Base-by-base conservation (phyloP, 1,140 invertebrate genomes). In the Drosophila equinoxialis region DNA sequence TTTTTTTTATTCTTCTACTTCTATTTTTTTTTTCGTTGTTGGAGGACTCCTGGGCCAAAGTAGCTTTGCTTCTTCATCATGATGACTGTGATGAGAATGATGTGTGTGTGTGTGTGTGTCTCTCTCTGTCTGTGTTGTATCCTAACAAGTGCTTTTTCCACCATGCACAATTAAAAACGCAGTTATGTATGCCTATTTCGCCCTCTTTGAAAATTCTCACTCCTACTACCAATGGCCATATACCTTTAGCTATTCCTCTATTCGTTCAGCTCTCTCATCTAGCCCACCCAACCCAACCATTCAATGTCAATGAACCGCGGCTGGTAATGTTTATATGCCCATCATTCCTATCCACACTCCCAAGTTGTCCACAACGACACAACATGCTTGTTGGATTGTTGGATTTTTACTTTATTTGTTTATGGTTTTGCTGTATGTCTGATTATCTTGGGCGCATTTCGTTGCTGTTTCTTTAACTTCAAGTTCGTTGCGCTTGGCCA, bases 371-470 rank as follows among this genome's bases (percentile, higher is more conserved):
- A 77, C 74, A 61, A 69, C 71, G 35, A 71, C 63, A 62, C 66
- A 64, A 33, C 51, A 68, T 80, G 35, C 82, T 79, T 74, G 75
- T 62, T 51, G 45, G 45, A 51, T 51, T 51, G 45, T 75, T 85
- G 82, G 85, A 82, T 86, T 87, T 80, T 83, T 77, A 89, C 76
- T 87, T 84, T 87, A 87, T 87, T 87, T 87, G 83, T 87, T 87
- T 87, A 87, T 83, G 83, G 83, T 80, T 87, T 87, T 72, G 63
- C 77, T 67, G 57, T 51, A 51, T 68, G 83, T 70, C 83, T 87
- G 83, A 89, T 87, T 89, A 87, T 87, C 83, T 87, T 89, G 84
- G 77, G 79, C 71, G 82, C 82, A 83, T 87, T 77, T 76, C 20
- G 33, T 35, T 37, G 57, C 33, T 59, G 33, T 57, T 57, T 57